Percentiles rank a stretch among this genome's conserved stretches.
Conservation (phyloP, 2,797 vertebrate genomes). For the Peromyscus nudipes region DNA sequence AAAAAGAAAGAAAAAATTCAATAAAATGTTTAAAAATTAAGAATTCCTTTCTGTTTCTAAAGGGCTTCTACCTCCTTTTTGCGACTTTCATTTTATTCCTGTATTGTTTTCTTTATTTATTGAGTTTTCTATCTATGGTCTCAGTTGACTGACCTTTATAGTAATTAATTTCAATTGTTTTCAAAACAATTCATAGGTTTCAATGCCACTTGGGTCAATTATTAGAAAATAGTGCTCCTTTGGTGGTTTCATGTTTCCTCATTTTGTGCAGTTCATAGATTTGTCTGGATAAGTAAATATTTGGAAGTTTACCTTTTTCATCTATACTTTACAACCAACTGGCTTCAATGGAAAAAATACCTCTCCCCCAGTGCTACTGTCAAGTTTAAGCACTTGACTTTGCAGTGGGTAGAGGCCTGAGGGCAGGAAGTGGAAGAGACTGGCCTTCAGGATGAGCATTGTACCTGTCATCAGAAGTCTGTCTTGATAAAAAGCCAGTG, state of each 20-base stretch:
- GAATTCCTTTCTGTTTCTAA: neutral
- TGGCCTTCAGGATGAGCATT: neutral
- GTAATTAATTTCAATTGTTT: neutral
- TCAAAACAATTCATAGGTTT: neutral
- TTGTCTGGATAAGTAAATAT: neutral
- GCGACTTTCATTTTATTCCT: neutral
- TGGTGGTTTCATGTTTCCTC: neutral
- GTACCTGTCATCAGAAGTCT: too few species aligned
- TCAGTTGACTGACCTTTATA: neutral
- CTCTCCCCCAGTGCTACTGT: neutral
- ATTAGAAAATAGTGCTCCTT: neutral
- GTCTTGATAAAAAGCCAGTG: neutral
- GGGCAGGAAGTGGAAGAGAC: neutral
- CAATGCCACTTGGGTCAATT: neutral
- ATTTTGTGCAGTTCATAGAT: neutral
- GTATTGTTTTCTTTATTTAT: neutral
- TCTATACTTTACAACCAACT: neutral
- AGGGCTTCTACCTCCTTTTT: neutral
- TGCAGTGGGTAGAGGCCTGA: neutral
- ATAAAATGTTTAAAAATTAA: neutral
- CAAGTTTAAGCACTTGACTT: neutral
- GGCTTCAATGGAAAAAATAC: too few species aligned
- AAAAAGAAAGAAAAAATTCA: neutral
- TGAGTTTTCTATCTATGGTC: neutral
- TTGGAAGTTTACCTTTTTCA: neutral